These are phyloP conservation scores for Hypomecis atomaria DNA, from an alignment of 2,888 invertebrate genomes.

Conservation along the genomic window DNA sequence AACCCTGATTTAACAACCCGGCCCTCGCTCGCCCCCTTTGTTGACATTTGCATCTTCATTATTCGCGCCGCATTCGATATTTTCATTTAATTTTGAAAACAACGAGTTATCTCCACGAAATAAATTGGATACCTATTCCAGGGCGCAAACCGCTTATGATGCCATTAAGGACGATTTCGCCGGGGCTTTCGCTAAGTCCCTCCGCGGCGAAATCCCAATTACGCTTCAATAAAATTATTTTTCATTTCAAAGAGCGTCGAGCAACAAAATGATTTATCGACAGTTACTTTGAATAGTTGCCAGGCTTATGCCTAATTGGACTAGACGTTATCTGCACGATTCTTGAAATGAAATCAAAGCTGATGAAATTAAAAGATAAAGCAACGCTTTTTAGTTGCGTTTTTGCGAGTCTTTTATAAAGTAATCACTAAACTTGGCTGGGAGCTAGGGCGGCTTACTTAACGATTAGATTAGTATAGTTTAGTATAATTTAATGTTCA, in stretches of 20 bases:
- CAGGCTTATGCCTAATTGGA: slow-evolving; percentile 3
- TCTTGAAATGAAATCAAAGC: neutral
- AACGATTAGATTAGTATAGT: no score
- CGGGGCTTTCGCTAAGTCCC: slow-evolving; percentile 54
- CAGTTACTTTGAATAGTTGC: slow-evolving; percentile 12
- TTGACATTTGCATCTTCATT: slow-evolving; percentile 17
- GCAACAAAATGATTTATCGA: slow-evolving; percentile 9
- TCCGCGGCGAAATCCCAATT: slow-evolving; percentile 52
- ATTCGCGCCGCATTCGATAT: slow-evolving; percentile 46
- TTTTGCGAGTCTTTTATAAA: neutral
- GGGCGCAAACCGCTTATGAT: slow-evolving; percentile 63
- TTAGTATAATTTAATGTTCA: no score
- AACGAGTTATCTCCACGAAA: slow-evolving; percentile 62
- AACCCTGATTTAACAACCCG: slow-evolving; percentile 4
- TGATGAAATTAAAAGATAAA: slow-evolving; percentile 1
- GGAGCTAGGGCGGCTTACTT: no score
- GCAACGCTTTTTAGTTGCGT: neutral
- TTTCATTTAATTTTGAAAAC: slow-evolving; percentile 58
- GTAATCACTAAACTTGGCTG: no score
- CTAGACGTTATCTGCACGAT: neutral
- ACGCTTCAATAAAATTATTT: slow-evolving; percentile 55
- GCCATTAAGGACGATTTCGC: slow-evolving; percentile 59
- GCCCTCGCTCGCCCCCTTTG: neutral
- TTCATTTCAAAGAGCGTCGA: slow-evolving; percentile 45
- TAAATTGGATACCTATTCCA: slow-evolving; percentile 58